These are phyloP conservation scores for Zaprionus taronus DNA, from an alignment of 1,140 invertebrate genomes.

Conservation along the genomic window DNA sequence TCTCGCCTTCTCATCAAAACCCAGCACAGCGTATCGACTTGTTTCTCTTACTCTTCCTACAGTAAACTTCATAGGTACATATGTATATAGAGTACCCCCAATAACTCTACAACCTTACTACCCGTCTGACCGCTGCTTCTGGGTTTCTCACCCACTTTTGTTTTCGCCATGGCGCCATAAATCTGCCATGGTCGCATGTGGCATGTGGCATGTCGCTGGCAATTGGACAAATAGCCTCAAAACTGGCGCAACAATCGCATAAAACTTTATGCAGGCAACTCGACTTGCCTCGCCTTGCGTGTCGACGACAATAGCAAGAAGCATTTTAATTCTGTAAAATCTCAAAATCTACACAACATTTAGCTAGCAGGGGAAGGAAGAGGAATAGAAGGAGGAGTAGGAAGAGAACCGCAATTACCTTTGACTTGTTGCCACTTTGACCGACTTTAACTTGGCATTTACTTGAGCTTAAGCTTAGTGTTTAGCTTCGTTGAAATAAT, in stretches of 20 bases:
- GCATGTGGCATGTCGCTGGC: slow-evolving; percentile 45
- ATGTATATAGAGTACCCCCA: not conserved
- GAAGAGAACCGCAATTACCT: slow-evolving; percentile 14
- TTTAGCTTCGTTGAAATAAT: not conserved
- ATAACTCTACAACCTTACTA: no score
- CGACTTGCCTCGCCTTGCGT: slow-evolving; percentile 29
- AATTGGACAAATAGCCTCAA: slow-evolving; percentile 52
- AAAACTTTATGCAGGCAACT: slow-evolving; percentile 38
- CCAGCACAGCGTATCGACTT: no score
- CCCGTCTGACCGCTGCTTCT: not conserved
- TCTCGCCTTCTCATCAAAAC: no score
- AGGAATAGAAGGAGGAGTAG: not conserved
- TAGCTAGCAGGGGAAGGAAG: not conserved
- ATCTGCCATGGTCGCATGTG: slow-evolving; percentile 40
- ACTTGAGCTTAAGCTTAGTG: not conserved
- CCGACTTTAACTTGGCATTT: not conserved
- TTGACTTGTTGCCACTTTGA: slow-evolving; percentile 41
- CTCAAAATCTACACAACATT: slow-evolving; percentile 10
- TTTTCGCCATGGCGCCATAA: slow-evolving; percentile 46
- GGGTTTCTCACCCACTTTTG: slow-evolving; percentile 1
- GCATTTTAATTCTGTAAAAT: slow-evolving; percentile 25
- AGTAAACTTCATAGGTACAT: not conserved
- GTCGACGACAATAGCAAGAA: slow-evolving; percentile 19
- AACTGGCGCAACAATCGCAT: slow-evolving; percentile 52
- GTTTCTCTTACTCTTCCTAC: not conserved